Conservation (phyloP, 2,113 vertebrate genomes). For the Apodemus sylvaticus region DNA sequence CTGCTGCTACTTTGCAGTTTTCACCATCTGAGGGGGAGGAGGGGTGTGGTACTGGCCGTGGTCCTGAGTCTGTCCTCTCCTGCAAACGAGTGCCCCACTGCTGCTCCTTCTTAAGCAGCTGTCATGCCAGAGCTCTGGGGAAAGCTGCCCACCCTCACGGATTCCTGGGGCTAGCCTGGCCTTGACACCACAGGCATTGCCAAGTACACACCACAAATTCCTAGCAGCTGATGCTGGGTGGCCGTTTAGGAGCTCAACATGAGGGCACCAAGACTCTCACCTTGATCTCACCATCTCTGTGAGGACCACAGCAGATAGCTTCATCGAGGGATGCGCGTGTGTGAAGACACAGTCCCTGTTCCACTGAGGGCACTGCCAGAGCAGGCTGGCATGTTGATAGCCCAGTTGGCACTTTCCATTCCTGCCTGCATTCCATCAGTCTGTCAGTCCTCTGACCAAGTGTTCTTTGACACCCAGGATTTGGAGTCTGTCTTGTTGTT, state of each 20-base stretch:
- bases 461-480: background rate
- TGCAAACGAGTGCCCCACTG: conserved; percentile 88
- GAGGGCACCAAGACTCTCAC: background rate
- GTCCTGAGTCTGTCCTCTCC: background rate
- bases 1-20: background rate
- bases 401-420: background rate
- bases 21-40: background rate
- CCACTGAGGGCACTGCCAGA: background rate
- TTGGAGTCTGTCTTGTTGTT: background rate
- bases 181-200: conserved; percentile 81
- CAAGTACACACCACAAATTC: conserved; percentile 64
- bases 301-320: too few relatives aligned
- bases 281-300: background rate
- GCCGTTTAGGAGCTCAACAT: background rate
- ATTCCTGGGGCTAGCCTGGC: conserved; percentile 90
- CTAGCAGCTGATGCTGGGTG: background rate
- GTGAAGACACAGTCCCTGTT: too few relatives aligned
- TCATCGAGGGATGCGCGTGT: background rate
- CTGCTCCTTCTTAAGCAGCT: conserved; percentile 89
- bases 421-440: background rate
- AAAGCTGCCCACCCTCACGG: conserved; percentile 87
- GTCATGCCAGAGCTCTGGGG: conserved; percentile 85
- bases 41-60: background rate
- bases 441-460: background rate
- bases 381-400: too few relatives aligned